Conservation (phyloP, 2,113 vertebrate genomes). For the Brachyhypopomus gauderio region DNA sequence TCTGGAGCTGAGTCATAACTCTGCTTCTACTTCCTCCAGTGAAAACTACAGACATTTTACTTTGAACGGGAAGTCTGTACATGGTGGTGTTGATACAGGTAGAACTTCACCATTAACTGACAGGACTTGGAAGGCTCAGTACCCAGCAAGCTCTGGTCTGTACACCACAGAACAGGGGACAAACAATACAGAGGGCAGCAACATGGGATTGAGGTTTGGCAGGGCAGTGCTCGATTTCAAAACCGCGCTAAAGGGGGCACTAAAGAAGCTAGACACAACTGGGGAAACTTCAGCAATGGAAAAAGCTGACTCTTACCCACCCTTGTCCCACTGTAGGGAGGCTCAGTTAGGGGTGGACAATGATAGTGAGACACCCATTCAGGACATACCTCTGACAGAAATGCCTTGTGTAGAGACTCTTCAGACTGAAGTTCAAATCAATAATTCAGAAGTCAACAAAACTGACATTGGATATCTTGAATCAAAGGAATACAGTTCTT, state of each 20-base stretch:
- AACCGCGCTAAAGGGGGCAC: constrained; percentile 83
- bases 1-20: constrained; percentile 44
- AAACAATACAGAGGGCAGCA: constrained; percentile 67
- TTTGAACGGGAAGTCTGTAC: constrained; percentile 43
- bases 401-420: constrained; percentile 29
- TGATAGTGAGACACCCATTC: background rate
- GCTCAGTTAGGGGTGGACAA: constrained; percentile 36
- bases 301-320: constrained; percentile 54
- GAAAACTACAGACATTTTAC: background rate
- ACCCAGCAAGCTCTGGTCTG: background rate
- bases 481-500: constrained; percentile 3
- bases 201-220: constrained; percentile 83
- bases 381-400: constrained; percentile 32
- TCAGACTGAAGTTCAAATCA: background rate
- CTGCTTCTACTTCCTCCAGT: constrained; percentile 24
- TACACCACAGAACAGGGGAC: constrained; percentile 6
- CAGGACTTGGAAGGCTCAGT: background rate
- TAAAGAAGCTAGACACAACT: constrained; percentile 82
- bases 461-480: background rate
- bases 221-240: constrained; percentile 85
- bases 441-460: background rate
- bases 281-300: constrained; percentile 57
- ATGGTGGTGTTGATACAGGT: background rate
- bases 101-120: background rate
- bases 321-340: constrained; percentile 26